Conservation (phyloP, 2,113 vertebrate genomes). For the Erinaceus europaeus region DNA sequence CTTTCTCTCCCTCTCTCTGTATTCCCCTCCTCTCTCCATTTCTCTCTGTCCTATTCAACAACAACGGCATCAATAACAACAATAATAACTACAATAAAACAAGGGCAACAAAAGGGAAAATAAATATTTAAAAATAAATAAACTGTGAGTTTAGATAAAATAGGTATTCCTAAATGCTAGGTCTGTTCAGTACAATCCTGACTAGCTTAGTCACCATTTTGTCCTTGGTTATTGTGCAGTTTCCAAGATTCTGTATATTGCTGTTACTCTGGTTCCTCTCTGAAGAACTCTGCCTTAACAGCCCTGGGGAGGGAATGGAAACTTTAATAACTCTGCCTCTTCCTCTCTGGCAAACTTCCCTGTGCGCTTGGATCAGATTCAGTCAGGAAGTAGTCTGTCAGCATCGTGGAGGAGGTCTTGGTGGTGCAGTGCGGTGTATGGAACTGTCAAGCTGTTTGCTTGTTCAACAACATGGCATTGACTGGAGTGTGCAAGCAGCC, state of each 20-base stretch:
- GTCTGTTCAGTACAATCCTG: constrained; percentile 8
- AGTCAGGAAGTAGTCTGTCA: neutral
- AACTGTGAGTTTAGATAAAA: neutral
- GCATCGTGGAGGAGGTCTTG: neutral
- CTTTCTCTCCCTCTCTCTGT: too few species aligned
- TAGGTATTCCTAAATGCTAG: neutral
- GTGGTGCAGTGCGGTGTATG: neutral
- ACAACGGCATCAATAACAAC: too few species aligned
- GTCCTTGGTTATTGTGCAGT: neutral
- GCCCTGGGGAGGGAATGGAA: neutral
- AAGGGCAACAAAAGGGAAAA: too few species aligned
- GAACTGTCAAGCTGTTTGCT: neutral
- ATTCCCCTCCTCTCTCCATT: too few species aligned
- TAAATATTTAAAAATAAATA: too few species aligned
- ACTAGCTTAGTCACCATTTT: neutral
- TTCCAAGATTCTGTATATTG: neutral
- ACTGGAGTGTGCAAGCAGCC: neutral
- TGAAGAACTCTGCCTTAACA: neutral
- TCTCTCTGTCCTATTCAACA: too few species aligned
- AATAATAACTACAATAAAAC: too few species aligned
- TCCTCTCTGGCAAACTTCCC: constrained; percentile 8
- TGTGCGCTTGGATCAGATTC: neutral
- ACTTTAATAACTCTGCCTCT: neutral
- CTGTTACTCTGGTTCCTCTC: neutral
- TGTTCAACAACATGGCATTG: neutral